These are phyloP conservation scores for Channa striata DNA, from an alignment of 2,797 vertebrate genomes.

Conservation along the genomic window DNA sequence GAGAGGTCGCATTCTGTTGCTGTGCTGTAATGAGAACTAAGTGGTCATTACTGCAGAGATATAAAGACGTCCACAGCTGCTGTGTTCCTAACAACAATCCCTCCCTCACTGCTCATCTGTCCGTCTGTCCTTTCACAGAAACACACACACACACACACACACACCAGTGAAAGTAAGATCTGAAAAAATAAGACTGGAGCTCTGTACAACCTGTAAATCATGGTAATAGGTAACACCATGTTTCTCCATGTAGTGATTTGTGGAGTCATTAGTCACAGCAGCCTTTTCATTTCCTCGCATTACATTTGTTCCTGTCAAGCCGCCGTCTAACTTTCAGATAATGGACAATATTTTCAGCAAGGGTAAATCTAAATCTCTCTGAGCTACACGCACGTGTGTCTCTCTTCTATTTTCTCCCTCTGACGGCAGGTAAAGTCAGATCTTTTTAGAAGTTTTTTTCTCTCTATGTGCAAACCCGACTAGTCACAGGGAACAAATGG, in stretches of 20 bases:
- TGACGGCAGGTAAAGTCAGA: neutral
- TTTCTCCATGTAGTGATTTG: constrained; percentile 51
- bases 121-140: constrained; percentile 39
- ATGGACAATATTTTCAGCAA: constrained; percentile 14
- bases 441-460: neutral
- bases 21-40: constrained; percentile 45
- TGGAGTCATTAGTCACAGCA: constrained; percentile 43
- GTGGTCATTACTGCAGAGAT: constrained; percentile 50
- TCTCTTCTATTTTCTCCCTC: neutral
- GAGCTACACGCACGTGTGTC: neutral
- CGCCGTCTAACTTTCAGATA: constrained; percentile 21
- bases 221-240: constrained; percentile 38
- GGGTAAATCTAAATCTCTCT: neutral
- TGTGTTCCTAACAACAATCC: constrained; percentile 78
- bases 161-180: constrained; percentile 16
- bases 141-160: neutral
- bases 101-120: constrained; percentile 73
- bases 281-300: constrained; percentile 48
- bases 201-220: constrained; percentile 38
- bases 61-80: constrained; percentile 66
- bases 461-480: neutral
- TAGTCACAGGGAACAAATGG: no score
- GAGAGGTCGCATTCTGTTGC: constrained; percentile 44
- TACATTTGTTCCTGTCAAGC: constrained; percentile 38
- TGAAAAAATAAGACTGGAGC: constrained; percentile 13